phyloP scores from a whole-genome alignment of 2,888 invertebrate species.

The Brachyptera risi region DNA sequence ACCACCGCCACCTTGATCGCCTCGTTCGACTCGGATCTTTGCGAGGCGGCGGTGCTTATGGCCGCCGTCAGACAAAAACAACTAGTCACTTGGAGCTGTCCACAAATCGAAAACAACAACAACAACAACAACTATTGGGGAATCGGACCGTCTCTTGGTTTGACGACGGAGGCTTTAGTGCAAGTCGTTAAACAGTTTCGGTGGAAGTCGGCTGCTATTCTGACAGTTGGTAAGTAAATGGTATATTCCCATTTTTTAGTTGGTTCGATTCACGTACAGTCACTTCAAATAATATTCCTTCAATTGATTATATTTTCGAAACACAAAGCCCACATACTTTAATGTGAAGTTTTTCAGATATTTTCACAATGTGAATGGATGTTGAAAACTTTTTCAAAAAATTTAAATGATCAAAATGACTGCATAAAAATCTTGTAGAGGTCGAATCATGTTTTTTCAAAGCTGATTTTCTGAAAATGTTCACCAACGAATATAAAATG shows the following conservation, averaged over 20 bases:
- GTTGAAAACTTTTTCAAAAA: neutral
- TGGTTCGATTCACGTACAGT: neutral
- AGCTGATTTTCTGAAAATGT: too few relatives aligned
- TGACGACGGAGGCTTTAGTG: constrained; percentile 48
- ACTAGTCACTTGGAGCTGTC: constrained; percentile 19
- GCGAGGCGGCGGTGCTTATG: constrained; percentile 49
- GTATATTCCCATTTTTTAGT: neutral
- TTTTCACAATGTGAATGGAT: neutral
- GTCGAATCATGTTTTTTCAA: too few relatives aligned
- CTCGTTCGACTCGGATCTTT: constrained; percentile 49
- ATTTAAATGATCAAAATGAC: neutral
- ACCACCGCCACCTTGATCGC: constrained; percentile 45
- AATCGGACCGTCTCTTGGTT: constrained; percentile 49
- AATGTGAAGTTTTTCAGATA: too few relatives aligned
- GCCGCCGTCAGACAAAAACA: constrained; percentile 45
- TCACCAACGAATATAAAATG: too few relatives aligned
- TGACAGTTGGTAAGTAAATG: constrained; percentile 49
- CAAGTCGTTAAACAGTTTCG: constrained; percentile 45
- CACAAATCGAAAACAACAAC: constrained; percentile 13
- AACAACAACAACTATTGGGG: too few relatives aligned
- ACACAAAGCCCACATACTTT: too few relatives aligned
- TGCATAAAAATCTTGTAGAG: too few relatives aligned
- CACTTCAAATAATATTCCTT: too few relatives aligned
- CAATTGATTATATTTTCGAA: too few relatives aligned
- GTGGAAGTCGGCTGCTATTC: constrained; percentile 53